A percentile compares a stretch with the other conserved stretches of the same genome.
These are phyloP conservation scores for Phortica variegata DNA, from an alignment of 1,140 invertebrate genomes.

Conservation along the genomic window DNA sequence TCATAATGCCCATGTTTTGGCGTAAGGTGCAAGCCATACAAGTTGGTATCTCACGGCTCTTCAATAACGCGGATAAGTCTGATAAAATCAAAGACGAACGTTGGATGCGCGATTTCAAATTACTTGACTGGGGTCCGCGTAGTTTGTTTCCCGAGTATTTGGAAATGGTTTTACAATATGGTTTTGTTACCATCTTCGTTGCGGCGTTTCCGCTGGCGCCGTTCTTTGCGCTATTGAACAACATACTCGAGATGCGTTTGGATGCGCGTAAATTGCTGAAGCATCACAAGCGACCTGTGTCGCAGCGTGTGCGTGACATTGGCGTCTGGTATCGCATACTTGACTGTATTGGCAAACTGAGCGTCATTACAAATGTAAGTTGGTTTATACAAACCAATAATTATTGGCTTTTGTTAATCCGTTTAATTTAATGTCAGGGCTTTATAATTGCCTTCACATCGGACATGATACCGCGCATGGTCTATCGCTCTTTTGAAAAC, in stretches of 20 bases:
- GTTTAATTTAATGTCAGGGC: constrained; percentile 66
- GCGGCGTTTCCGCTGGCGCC: constrained; percentile 87
- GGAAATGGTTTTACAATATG: constrained; percentile 95
- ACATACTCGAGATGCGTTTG: constrained; percentile 84
- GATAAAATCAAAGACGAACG: constrained; percentile 61
- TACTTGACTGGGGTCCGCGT: constrained; percentile 85
- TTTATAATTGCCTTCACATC: constrained; percentile 99
- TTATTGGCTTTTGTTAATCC: too few relatives aligned
- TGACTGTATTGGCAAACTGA: constrained; percentile 84
- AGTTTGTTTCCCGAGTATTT: constrained; percentile 95
- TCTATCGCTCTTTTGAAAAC: constrained; percentile 72
- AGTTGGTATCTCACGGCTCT: constrained; percentile 37
- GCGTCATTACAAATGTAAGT: constrained; percentile 91
- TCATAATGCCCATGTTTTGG: constrained; percentile 71
- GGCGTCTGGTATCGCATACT: constrained; percentile 92
- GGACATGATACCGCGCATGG: constrained; percentile 90
- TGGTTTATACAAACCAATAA: too few relatives aligned
- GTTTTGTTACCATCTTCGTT: constrained; percentile 88
- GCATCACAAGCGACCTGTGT: constrained; percentile 81
- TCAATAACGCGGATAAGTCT: constrained; percentile 43
- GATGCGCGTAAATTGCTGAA: constrained; percentile 86
- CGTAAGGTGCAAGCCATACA: constrained; percentile 73
- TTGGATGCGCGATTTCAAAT: constrained; percentile 90
- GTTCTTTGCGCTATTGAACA: constrained; percentile 84
- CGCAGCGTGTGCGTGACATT: constrained; percentile 81